Percentiles rank a stretch among this genome's conserved stretches.
Evolutionary conservation across 2,113 vertebrate genomes (phyloP).

Genomic region (Gopherus evgoodei): DNA sequence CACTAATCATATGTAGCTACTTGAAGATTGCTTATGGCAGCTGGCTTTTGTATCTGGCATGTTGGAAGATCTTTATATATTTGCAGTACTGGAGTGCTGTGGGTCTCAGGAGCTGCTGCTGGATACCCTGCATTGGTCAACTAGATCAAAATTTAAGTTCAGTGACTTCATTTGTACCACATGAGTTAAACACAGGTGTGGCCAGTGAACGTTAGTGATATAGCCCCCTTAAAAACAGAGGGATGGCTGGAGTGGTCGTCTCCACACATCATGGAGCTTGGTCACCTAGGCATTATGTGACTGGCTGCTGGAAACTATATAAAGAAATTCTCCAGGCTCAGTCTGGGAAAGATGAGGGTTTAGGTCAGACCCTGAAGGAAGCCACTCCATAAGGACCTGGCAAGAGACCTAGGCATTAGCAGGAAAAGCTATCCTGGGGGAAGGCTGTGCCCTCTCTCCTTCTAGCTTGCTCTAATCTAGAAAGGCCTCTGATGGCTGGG

Average conservation of each 20-base stretch:
- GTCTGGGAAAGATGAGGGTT: neutral
- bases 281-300: neutral
- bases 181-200: neutral
- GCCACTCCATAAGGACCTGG: neutral
- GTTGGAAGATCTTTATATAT: neutral
- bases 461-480: neutral
- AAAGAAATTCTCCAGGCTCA: too few relatives aligned
- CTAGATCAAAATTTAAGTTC: neutral
- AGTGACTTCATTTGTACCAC: neutral
- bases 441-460: neutral
- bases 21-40: neutral
- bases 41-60: neutral
- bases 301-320: too few relatives aligned
- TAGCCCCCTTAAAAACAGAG: neutral
- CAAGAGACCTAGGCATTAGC: neutral
- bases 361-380: neutral
- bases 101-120: neutral
- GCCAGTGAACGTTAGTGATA: too few relatives aligned
- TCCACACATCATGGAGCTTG: neutral
- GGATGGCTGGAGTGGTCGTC: neutral
- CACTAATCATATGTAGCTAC: neutral
- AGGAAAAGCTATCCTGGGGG: neutral
- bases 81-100: neutral
- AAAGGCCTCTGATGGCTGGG: neutral
- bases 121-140: neutral